phyloP scores from a whole-genome alignment of 2,113 vertebrate species.

The Tauraco erythrolophus region DNA sequence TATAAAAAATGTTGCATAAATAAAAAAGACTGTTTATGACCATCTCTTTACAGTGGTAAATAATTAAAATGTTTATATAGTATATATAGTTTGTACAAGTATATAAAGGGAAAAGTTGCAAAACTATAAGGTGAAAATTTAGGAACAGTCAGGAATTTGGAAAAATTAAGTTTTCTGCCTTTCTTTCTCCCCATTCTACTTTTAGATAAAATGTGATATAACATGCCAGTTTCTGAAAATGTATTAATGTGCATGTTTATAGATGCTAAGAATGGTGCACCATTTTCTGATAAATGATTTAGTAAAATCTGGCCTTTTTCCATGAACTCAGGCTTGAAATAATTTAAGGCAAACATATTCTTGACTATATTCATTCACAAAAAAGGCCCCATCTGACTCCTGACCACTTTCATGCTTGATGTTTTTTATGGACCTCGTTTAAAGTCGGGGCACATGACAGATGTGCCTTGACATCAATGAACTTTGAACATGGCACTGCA shows the following conservation, averaged over 20 bases:
- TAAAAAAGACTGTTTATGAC: neutral
- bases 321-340: neutral
- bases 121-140: neutral
- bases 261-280: neutral
- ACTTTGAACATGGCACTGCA: neutral
- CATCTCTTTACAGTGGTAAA: neutral
- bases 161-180: neutral
- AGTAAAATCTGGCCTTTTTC: neutral
- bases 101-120: neutral
- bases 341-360: neutral
- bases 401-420: neutral
- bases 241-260: neutral
- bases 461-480: neutral
- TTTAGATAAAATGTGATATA: neutral
- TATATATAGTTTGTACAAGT: neutral
- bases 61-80: neutral
- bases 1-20: neutral
- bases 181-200: neutral
- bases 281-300: neutral
- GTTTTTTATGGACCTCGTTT: neutral
- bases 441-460: neutral
- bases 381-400: neutral
- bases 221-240: neutral
- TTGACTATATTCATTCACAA: neutral
- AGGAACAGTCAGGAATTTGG: neutral